Conservation (phyloP, 2,113 vertebrate species). For the Microtus oregoni region DNA sequence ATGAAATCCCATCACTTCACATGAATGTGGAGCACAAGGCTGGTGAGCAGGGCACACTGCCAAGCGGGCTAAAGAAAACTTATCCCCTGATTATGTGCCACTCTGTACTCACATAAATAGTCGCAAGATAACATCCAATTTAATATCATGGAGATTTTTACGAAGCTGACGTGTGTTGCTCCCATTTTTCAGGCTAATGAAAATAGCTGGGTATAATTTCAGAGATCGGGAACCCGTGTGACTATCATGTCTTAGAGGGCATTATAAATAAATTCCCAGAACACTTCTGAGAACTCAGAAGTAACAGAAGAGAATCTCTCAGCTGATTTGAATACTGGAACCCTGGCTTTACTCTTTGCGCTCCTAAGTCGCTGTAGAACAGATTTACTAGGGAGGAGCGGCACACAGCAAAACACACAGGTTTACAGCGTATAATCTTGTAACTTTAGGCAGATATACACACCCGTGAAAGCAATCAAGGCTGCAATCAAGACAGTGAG, state of each 20-base stretch:
- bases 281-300: not conserved
- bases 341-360: no score
- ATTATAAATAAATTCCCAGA: not conserved
- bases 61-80: not conserved
- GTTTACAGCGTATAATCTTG: not conserved
- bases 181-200: not conserved
- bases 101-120: not conserved
- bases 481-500: not conserved
- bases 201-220: not conserved
- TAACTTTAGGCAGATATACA: not conserved
- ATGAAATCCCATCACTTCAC: not conserved
- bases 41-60: not conserved
- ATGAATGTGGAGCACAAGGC: not conserved
- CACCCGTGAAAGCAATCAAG: not conserved
- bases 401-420: not conserved
- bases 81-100: not conserved
- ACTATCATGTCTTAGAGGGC: not conserved
- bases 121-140: not conserved
- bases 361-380: not conserved
- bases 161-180: not conserved
- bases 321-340: not conserved
- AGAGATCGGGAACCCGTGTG: not conserved
- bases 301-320: not conserved
- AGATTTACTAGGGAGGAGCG: not conserved
- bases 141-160: not conserved